Base-by-base conservation (phyloP, 2,888 invertebrate genomes). In the Gymnosoma rotundatum region DNA sequence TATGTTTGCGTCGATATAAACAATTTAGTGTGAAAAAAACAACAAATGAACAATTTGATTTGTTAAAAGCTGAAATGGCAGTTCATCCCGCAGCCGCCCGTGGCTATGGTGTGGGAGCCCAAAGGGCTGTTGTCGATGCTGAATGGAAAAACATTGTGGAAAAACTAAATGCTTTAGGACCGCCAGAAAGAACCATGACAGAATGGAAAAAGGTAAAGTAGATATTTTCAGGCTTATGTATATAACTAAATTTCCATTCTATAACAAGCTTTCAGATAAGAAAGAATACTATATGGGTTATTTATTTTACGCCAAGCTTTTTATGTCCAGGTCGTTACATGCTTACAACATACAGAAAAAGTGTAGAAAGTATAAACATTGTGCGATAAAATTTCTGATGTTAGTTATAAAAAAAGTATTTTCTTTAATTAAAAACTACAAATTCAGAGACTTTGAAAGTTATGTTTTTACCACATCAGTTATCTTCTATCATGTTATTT, bases 121-220 rank as follows among this genome's bases (percentile, higher is more conserved):
- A 81, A 58, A 63, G 84, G 32, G 56, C 69, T 0, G 52, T 74
- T n/a, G 80, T 74, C n/a, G 84, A 84, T 84, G 81, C 73, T 12
- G 81, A 84, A 20, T 84, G 84, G 84, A 84, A 73, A 18, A 80
- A 81, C 36, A 81, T 84, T 81, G 72, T 84, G 21, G 81, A 78
- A 20, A 84, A 84, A 42, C 21, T 84, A 42, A 81, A 84, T 74
- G 84, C 73, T 5, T n/a, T 84, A 14, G 84, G 84, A 54, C 84
- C 84, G n/a, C 84, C 84, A 10, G 72, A 84, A 58, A 48, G 78
- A 21, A 76, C 81, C 0, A 54, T 84, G 69, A 56, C 84, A 12
- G 84, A 84, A 20, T 84, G 84, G 84, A 84, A 84, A 52, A 84
- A 84, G 84, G 84, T 84, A 84, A 63, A 3, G 4, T 48, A 9